Evolutionary conservation across 2,113 vertebrate genomes (phyloP).

Genomic region (Romanogobio albipinnatus): DNA sequence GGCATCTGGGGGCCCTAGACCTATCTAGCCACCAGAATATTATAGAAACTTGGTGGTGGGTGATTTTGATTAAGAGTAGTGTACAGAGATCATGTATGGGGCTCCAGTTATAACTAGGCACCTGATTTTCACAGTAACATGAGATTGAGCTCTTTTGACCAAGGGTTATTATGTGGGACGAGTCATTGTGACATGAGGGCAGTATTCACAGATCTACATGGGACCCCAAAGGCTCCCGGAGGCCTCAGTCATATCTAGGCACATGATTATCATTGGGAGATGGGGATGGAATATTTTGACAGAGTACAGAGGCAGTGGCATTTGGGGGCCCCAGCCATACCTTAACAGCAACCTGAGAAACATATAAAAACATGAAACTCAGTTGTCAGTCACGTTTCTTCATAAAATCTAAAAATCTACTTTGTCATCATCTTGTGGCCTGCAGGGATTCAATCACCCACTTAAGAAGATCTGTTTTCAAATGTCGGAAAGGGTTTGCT

Average conservation of each 20-base stretch:
- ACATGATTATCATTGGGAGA: background rate
- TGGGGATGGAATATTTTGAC: background rate
- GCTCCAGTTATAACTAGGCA: too few relatives aligned
- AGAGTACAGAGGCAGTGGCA: background rate
- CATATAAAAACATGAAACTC: background rate
- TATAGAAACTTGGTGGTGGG: too few relatives aligned
- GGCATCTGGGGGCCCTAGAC: too few relatives aligned
- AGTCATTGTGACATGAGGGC: background rate
- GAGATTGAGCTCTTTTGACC: background rate
- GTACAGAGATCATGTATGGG: too few relatives aligned
- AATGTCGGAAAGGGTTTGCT: background rate
- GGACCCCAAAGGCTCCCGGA: too few relatives aligned
- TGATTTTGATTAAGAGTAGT: too few relatives aligned
- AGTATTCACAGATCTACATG: background rate
- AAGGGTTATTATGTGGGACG: too few relatives aligned
- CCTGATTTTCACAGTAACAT: too few relatives aligned
- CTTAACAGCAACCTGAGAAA: background rate
- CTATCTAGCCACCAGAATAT: too few relatives aligned
- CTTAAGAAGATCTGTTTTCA: conserved; percentile 53
- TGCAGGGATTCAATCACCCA: conserved; percentile 48
- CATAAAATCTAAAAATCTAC: background rate
- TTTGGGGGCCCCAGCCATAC: background rate
- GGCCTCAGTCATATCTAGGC: background rate
- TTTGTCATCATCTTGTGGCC: conserved; percentile 50
- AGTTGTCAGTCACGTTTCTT: background rate